Evolutionary conservation across 2,888 invertebrate genomes (phyloP), one percentile per base, ranked within the genome.

Genomic region (Scelioninae gen. 1): DNA sequence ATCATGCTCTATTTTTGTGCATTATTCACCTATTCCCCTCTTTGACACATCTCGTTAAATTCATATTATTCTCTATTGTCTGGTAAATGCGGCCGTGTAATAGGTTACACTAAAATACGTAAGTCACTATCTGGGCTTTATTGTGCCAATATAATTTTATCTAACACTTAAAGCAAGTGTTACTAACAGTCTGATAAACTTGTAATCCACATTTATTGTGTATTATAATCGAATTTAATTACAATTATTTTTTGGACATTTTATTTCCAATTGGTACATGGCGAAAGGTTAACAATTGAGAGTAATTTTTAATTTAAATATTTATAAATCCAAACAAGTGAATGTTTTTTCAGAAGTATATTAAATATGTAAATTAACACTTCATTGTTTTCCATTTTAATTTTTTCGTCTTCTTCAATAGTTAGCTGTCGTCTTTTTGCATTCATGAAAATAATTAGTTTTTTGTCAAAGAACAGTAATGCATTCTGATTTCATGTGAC

Each of bases 1-100:
- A n/a, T n/a, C n/a, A n/a, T n/a, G n/a, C n/a, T n/a, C n/a, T n/a
- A 47, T 47, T 31, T 8, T 16, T 47, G 13, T 8, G 15, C 9
- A 5, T 4, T 11, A 40, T 40, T 11, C 10, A 11, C 40, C 8
- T 10, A 40, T 40, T 40, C 40, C 5, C 8, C 40, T 40, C 23
- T 45, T 62, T 62, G 29, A 45, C 31, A 45, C 45, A 11, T 43
- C 45, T 45, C 62, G 62, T 62, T 62, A 62, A 62, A 62, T 31
- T 45, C 62, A 13, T 45, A 45, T 62, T 62, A 62, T 62, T 15
- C 62, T 45, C 62, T 13, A 62, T 45, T 45, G 32, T 49, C 49
- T 32, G 49, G 16, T 23, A 49, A 63, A 49, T 49, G 63, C 16
- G 49, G 7, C 16, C 49, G 10, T 49, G 34, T 63, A 63, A 63